Percentiles rank a stretch among this genome's conserved stretches.
Conservation (phyloP, 2,113 vertebrate genomes). For the Nettapus auritus region DNA sequence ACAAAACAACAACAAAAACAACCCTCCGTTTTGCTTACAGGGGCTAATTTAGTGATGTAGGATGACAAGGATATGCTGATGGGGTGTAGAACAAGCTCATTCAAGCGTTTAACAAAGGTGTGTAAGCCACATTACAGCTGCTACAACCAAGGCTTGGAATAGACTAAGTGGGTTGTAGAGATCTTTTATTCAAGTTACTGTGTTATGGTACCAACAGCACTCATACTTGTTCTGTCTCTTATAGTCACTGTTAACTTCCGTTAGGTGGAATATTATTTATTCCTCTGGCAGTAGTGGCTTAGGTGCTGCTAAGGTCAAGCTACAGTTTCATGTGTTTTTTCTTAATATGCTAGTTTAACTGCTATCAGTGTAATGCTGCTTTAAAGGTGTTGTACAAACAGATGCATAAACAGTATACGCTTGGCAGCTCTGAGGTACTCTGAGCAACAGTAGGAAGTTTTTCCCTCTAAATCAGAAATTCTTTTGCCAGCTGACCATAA, state of each 20-base stretch:
- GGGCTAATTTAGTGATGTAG: background rate
- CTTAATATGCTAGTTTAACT: background rate
- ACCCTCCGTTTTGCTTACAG: background rate
- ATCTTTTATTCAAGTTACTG: background rate
- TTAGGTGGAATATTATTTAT: background rate
- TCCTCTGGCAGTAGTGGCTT: background rate
- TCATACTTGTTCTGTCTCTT: background rate
- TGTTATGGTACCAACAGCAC: background rate
- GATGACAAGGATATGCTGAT: background rate
- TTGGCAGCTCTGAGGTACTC: background rate
- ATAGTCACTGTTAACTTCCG: background rate
- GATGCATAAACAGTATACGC: background rate
- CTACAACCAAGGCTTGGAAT: background rate
- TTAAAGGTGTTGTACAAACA: background rate
- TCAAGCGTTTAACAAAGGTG: background rate
- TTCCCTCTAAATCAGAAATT: background rate
- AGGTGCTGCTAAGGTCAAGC: background rate
- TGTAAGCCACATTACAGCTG: background rate
- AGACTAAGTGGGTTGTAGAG: background rate
- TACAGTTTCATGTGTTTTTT: background rate
- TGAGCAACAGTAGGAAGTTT: background rate
- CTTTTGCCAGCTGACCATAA: background rate
- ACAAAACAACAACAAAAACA: background rate
- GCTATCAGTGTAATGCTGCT: background rate
- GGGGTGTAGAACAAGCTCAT: background rate